A percentile compares a stretch with the other conserved stretches of the same genome.
Evolutionary conservation across 2,888 invertebrate genomes (phyloP).

Genomic region (Coelogynopora nodosa): DNA sequence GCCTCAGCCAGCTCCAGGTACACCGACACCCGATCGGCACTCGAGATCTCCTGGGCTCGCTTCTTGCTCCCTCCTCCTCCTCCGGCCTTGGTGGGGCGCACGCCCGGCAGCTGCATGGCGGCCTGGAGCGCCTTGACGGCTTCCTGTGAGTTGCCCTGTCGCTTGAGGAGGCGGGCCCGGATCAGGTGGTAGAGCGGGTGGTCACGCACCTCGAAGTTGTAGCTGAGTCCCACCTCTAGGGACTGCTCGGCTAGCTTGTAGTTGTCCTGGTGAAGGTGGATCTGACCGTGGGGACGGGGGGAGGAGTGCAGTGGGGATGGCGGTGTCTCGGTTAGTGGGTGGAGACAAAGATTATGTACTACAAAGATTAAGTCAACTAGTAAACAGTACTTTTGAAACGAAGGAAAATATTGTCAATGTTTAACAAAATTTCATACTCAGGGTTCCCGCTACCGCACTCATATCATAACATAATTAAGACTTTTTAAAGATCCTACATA

Average conservation of each 20-base stretch:
- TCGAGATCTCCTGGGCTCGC: slow-evolving; percentile 61
- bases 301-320: too few relatives aligned
- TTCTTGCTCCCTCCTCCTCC: not conserved
- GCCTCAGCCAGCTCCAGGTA: slow-evolving; percentile 80
- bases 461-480: too few relatives aligned
- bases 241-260: slow-evolving; percentile 77
- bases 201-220: slow-evolving; percentile 83
- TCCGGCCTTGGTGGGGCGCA: slow-evolving; percentile 58
- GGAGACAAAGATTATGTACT: too few relatives aligned
- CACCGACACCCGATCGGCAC: slow-evolving; percentile 77
- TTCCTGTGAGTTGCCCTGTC: slow-evolving; percentile 66
- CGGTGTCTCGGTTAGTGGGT: too few relatives aligned
- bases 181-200: slow-evolving; percentile 84
- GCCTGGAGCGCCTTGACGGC: slow-evolving; percentile 70
- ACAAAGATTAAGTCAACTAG: too few relatives aligned
- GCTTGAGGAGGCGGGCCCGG: slow-evolving; percentile 76
- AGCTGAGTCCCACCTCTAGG: slow-evolving; percentile 81
- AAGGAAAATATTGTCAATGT: too few relatives aligned
- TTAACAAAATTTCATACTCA: too few relatives aligned
- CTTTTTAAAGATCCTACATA: too few relatives aligned
- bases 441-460: too few relatives aligned
- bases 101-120: slow-evolving; percentile 70
- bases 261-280: slow-evolving; percentile 68
- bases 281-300: slow-evolving; percentile 56
- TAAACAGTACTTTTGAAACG: too few relatives aligned